Conservation (phyloP, 1,140 invertebrate species). For the Drosophila oshimai region DNA sequence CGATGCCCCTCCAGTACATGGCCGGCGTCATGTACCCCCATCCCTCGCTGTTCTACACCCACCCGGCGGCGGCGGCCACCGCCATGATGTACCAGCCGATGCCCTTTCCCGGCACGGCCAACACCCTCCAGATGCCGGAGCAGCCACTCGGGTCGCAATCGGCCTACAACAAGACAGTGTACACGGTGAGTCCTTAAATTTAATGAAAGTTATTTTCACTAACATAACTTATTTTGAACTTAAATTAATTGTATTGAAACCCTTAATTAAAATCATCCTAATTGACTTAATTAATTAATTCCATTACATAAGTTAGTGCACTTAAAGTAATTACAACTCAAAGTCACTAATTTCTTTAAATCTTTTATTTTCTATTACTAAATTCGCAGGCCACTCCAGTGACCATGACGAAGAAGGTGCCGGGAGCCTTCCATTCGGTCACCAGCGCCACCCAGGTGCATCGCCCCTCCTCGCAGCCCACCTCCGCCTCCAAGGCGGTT, state of each 20-base stretch:
- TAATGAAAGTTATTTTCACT: too few relatives aligned
- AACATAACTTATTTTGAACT: too few relatives aligned
- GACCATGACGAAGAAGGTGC: constrained; percentile 28
- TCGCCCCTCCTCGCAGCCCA: constrained; percentile 84
- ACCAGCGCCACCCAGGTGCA: constrained; percentile 77
- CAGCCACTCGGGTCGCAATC: constrained; percentile 17
- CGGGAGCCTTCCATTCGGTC: constrained; percentile 71
- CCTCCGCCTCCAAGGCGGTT: constrained; percentile 86
- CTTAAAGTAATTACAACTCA: too few relatives aligned
- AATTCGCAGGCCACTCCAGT: constrained; percentile 33
- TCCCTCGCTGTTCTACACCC: constrained; percentile 77
- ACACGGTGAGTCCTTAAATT: constrained; percentile 29
- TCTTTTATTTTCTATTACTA: too few relatives aligned
- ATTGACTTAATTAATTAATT: too few relatives aligned
- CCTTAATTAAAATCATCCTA: too few relatives aligned
- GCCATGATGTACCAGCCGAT: constrained; percentile 79
- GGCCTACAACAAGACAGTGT: constrained; percentile 43
- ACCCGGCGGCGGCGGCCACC: constrained; percentile 70
- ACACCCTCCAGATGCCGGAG: constrained; percentile 49
- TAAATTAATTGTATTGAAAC: too few relatives aligned
- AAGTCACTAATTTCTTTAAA: too few relatives aligned
- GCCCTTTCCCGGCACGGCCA: constrained; percentile 65
- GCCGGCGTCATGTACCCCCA: constrained; percentile 84
- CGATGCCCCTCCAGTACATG: constrained; percentile 84
- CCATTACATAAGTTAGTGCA: too few relatives aligned